A percentile compares a stretch with the other conserved stretches of the same genome.
phyloP scores from a whole-genome alignment of 2,113 vertebrate species.

The Rattus norvegicus region DNA sequence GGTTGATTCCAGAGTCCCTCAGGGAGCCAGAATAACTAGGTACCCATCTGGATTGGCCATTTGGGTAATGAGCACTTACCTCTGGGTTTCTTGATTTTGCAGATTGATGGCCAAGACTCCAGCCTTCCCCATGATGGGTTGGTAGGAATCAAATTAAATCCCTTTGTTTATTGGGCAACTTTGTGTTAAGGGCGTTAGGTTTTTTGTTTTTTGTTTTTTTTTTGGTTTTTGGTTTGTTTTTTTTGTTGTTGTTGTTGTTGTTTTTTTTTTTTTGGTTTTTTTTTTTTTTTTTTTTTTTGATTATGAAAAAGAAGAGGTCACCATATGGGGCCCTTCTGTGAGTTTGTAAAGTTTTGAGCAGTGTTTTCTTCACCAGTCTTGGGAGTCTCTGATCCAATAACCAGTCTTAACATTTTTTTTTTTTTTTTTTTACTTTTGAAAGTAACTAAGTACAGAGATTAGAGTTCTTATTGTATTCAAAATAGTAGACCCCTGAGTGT shows the following conservation, averaged over 20 bases:
- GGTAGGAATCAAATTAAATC: constrained; percentile 30
- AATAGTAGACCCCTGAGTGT: constrained; percentile 63
- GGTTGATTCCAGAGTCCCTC: constrained; percentile 41
- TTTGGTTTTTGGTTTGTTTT: too few relatives aligned
- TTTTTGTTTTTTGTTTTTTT: too few relatives aligned
- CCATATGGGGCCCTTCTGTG: neutral
- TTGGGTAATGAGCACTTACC: constrained; percentile 13
- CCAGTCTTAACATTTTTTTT: constrained; percentile 64
- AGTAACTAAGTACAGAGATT: constrained; percentile 58
- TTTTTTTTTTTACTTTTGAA: constrained; percentile 60
- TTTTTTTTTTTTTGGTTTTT: too few relatives aligned
- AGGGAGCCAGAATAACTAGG: constrained; percentile 34
- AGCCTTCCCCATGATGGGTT: neutral
- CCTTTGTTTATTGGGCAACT: constrained; percentile 22
- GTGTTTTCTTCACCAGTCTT: constrained; percentile 63
- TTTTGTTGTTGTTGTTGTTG: too few relatives aligned
- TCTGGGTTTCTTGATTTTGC: constrained; percentile 38
- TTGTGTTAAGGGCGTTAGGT: neutral
- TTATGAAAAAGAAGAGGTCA: constrained; percentile 40
- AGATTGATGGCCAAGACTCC: constrained; percentile 3
- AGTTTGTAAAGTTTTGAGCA: constrained; percentile 59
- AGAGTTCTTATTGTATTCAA: constrained; percentile 66
- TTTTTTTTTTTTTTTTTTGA: neutral
- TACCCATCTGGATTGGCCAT: neutral
- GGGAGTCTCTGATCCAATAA: constrained; percentile 51